Percentiles rank a stretch among this genome's conserved stretches.
Conservation (phyloP, 2,113 vertebrate species). For the Malurus melanocephalus region DNA sequence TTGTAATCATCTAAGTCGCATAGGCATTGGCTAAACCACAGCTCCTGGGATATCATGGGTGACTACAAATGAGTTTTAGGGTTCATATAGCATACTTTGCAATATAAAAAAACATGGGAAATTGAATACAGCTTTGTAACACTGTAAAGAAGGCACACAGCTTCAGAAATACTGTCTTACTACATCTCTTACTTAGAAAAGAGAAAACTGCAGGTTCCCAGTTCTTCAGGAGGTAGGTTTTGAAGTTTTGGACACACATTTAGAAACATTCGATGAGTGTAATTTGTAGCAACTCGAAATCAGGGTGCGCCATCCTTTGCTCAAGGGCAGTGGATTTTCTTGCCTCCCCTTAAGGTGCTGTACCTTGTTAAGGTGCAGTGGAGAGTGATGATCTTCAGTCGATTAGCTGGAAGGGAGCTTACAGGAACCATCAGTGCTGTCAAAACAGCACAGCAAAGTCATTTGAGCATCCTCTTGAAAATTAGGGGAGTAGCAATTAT, state of each 20-base stretch:
- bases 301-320: fast-evolving
- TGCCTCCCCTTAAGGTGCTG: background rate
- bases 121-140: background rate
- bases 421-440: background rate
- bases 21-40: background rate
- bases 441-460: background rate
- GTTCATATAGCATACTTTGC: background rate
- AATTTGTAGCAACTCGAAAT: background rate
- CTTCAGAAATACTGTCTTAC: background rate
- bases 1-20: background rate
- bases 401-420: background rate
- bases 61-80: background rate
- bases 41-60: background rate
- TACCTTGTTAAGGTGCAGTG: background rate
- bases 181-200: background rate
- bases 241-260: background rate
- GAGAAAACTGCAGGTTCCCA: background rate
- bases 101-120: background rate
- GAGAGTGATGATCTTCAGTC: background rate
- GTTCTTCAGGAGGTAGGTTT: background rate
- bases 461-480: background rate
- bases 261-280: background rate
- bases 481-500: background rate
- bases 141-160: background rate
- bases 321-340: background rate